Percentiles rank a stretch among this genome's conserved stretches.
Conservation (phyloP, 2,113 vertebrate genomes). For the Lagopus muta region DNA sequence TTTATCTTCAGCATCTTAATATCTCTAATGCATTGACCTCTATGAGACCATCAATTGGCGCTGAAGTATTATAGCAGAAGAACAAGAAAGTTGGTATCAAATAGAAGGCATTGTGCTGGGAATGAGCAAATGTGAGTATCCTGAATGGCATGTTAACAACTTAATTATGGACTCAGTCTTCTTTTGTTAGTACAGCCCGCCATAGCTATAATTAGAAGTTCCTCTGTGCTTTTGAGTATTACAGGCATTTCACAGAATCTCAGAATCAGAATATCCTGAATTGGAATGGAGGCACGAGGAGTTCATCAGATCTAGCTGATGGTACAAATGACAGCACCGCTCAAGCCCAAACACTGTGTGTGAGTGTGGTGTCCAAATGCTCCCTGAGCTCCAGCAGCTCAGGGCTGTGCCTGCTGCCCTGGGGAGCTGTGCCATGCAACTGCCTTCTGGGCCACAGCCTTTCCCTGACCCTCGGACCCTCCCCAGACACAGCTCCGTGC, state of each 20-base stretch:
- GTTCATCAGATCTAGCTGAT: too few species aligned
- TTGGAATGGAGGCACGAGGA: too few species aligned
- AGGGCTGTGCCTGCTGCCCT: too few species aligned
- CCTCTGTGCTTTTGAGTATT: neutral
- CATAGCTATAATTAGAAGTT: neutral
- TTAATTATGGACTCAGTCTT: neutral
- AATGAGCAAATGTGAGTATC: neutral
- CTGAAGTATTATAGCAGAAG: neutral
- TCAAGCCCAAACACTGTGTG: too few species aligned
- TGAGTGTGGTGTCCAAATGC: too few species aligned
- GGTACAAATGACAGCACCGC: too few species aligned
- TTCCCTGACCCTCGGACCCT: too few species aligned
- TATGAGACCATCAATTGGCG: neutral
- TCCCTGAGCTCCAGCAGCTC: too few species aligned
- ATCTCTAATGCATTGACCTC: neutral
- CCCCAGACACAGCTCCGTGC: too few species aligned
- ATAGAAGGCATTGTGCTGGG: neutral
- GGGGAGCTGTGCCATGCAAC: too few species aligned
- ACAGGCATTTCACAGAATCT: neutral
- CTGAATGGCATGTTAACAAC: neutral
- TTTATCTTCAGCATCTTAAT: neutral
- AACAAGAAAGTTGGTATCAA: neutral
- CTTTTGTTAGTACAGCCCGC: neutral
- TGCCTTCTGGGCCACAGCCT: too few species aligned
- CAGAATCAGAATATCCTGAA: too few species aligned